Evolutionary conservation across 2,888 invertebrate species (phyloP).

Genomic region (Hedychridium roseum): DNA sequence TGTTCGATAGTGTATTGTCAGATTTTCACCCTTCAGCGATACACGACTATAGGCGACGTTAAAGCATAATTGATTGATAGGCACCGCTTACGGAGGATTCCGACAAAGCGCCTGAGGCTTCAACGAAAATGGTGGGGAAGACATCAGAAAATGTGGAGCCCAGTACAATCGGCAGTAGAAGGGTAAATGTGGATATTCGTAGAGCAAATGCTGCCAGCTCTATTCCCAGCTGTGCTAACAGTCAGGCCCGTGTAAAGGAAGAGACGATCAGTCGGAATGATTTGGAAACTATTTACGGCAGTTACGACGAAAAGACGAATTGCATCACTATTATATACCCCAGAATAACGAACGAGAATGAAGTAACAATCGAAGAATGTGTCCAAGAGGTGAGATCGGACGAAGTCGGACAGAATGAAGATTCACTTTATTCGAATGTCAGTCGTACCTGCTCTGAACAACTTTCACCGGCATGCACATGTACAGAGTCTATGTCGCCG

Average conservation of each 20-base stretch:
- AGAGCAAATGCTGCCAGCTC: too few relatives aligned
- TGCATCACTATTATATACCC: constrained; percentile 78
- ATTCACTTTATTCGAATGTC: constrained; percentile 22
- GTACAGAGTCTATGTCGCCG: constrained; percentile 53
- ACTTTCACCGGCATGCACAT: constrained; percentile 48
- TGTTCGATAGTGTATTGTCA: too few relatives aligned
- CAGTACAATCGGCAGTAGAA: constrained; percentile 70
- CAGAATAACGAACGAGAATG: constrained; percentile 69
- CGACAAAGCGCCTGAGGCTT: constrained; percentile 65
- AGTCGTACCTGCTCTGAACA: constrained; percentile 25
- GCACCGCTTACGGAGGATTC: constrained; percentile 59
- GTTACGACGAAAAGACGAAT: constrained; percentile 76
- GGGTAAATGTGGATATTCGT: constrained; percentile 41
- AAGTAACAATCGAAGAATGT: constrained; percentile 60
- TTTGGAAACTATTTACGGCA: constrained; percentile 74
- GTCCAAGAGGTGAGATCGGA: constrained; percentile 51
- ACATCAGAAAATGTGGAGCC: constrained; percentile 86
- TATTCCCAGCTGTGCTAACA: too few relatives aligned
- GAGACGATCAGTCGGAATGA: too few relatives aligned
- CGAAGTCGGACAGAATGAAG: constrained; percentile 24
- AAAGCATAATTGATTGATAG: too few relatives aligned
- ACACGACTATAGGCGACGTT: too few relatives aligned
- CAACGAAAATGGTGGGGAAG: constrained; percentile 86
- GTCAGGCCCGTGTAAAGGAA: too few relatives aligned
- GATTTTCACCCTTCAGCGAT: too few relatives aligned